phyloP scores from a whole-genome alignment of 2,797 vertebrate species.

The Danionella dracula region DNA sequence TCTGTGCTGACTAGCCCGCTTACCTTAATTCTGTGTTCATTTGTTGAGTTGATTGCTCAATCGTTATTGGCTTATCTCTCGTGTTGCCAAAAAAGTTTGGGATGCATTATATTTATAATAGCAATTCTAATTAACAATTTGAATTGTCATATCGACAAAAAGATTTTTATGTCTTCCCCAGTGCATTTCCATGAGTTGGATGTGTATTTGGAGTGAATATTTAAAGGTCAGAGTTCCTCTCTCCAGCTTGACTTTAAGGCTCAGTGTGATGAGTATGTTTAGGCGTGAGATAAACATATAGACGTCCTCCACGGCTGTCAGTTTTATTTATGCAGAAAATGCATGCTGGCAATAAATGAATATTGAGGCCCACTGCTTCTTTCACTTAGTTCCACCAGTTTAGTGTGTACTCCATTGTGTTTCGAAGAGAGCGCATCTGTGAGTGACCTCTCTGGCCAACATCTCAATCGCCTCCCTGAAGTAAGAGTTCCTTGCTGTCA shows the following conservation, averaged over 20 bases:
- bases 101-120: too few species aligned
- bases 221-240: too few species aligned
- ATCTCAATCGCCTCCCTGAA: slow-evolving; percentile 42
- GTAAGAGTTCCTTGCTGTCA: slow-evolving; percentile 39
- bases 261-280: neutral
- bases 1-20: too few species aligned
- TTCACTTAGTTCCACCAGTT: slow-evolving; percentile 1
- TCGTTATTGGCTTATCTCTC: too few species aligned
- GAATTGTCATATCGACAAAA: too few species aligned
- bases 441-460: slow-evolving; percentile 45
- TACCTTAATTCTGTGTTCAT: too few species aligned
- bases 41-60: too few species aligned
- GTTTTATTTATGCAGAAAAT: slow-evolving; percentile 7
- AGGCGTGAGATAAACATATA: neutral
- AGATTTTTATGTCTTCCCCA: too few species aligned
- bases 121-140: too few species aligned
- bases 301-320: slow-evolving; percentile 22
- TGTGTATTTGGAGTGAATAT: too few species aligned
- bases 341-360: slow-evolving; percentile 16
- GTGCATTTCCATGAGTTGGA: too few species aligned
- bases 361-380: slow-evolving; percentile 19
- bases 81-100: too few species aligned
- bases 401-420: neutral
- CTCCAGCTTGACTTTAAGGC: neutral
- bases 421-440: slow-evolving; percentile 7